Evolutionary conservation across 2,888 invertebrate species (phyloP), one percentile per base, ranked within the genome.

Genomic region (Augiades crinisus): DNA sequence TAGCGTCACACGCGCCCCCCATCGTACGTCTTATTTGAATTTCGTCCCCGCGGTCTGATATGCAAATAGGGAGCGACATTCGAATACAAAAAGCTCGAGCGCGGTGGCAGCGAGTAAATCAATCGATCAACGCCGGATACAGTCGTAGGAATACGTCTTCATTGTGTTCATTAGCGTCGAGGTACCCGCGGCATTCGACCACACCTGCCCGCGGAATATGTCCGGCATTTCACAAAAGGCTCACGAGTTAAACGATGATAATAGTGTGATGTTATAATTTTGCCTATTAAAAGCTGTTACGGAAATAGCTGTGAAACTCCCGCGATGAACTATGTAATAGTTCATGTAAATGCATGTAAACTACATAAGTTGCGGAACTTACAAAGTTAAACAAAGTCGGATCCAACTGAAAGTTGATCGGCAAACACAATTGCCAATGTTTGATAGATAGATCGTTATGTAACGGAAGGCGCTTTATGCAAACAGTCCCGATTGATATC

Each of bases 121-220:
- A 88, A 89, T 89, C 89, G 89, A 89, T 89, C 89, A 88, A 85
- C 87, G 87, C 84, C 88, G 88, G 88, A 88, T 87, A 86, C 78
- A 75, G 71, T 78, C 75, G 80, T 77, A 75, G 81, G 82, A 79
- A 83, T 85, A 87, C 84, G 86, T 87, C 87, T 87, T 88, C 88
- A 89, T 89, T 88, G 88, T 87, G 88, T 87, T 89, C 89, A 89
- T 89, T 89, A 89, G 82, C 77, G 87, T 80, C 79, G 81, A 62
- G 13, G 43, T 14, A 13, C 36, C 37, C 62, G 60, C 57, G 62
- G 61, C 52, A 40, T 55, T 45, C 71, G 75, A 79, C 78, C 75
- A 75, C 88, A 88, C 87, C 87, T 88, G 87, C 85, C 78, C 69
- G 56, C 52, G 36, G 47, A 72, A 69, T 73, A 74, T 78, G 76